These are phyloP conservation scores for Popillia japonica DNA, from an alignment of 1,140 invertebrate genomes.

Conservation along the genomic window DNA sequence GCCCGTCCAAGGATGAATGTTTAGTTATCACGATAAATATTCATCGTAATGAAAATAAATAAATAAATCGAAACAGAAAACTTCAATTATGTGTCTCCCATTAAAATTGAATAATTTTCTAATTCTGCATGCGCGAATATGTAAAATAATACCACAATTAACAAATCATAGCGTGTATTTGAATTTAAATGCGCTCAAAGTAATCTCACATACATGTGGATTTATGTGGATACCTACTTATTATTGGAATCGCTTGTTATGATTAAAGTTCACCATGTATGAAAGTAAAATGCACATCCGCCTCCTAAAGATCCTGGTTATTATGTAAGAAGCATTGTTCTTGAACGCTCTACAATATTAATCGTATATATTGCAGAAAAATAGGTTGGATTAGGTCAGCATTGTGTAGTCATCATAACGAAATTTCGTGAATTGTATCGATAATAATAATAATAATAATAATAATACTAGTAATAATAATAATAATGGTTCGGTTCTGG, in stretches of 20 bases:
- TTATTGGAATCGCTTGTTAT: slow-evolving; percentile 7
- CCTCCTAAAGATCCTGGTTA: not conserved
- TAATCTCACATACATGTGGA: not conserved
- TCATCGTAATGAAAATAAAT: too few species aligned
- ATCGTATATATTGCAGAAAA: not conserved
- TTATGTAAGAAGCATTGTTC: not conserved
- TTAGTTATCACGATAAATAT: too few species aligned
- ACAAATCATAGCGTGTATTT: too few species aligned
- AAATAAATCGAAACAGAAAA: too few species aligned
- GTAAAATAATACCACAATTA: too few species aligned
- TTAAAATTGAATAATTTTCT: not conserved
- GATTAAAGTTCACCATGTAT: slow-evolving; percentile 8
- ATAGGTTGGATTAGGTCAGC: too few species aligned
- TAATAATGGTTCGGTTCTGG: too few species aligned
- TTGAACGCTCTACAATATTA: not conserved
- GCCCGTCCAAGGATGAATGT: too few species aligned
- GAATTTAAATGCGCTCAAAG: not conserved
- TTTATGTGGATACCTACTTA: not conserved
- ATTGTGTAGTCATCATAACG: too few species aligned
- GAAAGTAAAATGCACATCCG: slow-evolving; percentile 10
- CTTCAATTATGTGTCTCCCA: not conserved
- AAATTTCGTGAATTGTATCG: too few species aligned
- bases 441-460: too few species aligned
- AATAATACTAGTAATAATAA: too few species aligned
- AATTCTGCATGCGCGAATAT: not conserved